phyloP scores from a whole-genome alignment of 30 jellyfish, hydroid and myxozoan species.

The Aurelia sp. region DNA sequence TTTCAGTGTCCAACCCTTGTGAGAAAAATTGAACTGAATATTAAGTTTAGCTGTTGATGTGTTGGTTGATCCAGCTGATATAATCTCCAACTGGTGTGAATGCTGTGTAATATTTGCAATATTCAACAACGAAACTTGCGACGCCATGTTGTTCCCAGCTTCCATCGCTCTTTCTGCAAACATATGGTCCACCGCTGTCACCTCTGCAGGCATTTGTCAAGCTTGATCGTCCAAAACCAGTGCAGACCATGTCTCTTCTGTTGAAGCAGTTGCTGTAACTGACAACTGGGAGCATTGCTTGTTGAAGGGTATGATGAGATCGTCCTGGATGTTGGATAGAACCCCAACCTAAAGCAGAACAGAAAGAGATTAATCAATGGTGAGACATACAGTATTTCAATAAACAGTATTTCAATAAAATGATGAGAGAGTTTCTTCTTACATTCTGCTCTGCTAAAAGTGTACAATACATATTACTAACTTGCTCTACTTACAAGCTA shows the following conservation, averaged over 20 bases:
- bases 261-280: constrained; percentile 46
- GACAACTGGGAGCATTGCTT: constrained; percentile 90
- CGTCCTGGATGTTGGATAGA: constrained; percentile 84
- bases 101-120: constrained; percentile 89
- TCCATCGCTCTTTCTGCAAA: constrained; percentile 79
- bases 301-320: constrained; percentile 77
- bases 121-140: constrained; percentile 85
- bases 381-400: no score
- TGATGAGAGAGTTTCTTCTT: no score
- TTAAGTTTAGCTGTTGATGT: constrained; percentile 6
- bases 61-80: constrained; percentile 77
- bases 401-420: no score
- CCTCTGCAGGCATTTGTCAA: constrained; percentile 86
- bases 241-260: constrained; percentile 58
- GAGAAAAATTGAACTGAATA: no score
- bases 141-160: constrained; percentile 92
- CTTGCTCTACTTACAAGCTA: no score
- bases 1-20: no score
- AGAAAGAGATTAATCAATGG: no score
- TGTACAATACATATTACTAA: no score
- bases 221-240: constrained; percentile 78
- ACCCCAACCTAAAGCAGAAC: constrained; percentile 85
- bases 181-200: constrained; percentile 93
- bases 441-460: no score
- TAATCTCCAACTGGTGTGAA: constrained; percentile 77